phyloP scores from a whole-genome alignment of 2,888 invertebrate genomes.

The Oligia latruncula region DNA sequence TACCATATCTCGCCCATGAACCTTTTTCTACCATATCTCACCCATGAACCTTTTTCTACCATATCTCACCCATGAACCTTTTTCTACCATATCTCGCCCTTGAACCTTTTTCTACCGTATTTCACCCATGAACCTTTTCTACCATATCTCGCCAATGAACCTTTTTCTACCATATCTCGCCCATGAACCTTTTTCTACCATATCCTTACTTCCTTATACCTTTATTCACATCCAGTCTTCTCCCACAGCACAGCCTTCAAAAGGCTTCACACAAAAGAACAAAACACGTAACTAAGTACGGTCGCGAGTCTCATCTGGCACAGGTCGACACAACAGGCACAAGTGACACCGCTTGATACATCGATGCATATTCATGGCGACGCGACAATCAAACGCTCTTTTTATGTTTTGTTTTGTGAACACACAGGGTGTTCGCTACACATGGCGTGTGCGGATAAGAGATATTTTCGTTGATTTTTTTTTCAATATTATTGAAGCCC shows the following conservation, averaged over 20 bases:
- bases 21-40: background rate
- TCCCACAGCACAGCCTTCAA: background rate
- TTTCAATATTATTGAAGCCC: rapidly evolving
- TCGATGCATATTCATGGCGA: constrained; percentile 81
- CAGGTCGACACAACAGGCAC: constrained; percentile 44
- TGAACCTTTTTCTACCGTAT: background rate
- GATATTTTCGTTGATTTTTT: background rate
- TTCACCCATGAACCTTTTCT: no score
- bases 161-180: background rate
- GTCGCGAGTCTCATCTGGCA: constrained; percentile 50
- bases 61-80: background rate
- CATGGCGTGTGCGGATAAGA: constrained; percentile 40
- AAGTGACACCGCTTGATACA: constrained; percentile 72
- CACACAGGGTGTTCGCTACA: constrained; percentile 46
- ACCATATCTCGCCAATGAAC: background rate
- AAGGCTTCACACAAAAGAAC: constrained; percentile 15
- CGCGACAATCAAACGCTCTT: constrained; percentile 77
- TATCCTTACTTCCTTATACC: no score
- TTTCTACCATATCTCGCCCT: background rate
- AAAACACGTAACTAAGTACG: constrained; percentile 37
- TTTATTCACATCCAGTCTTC: background rate
- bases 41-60: background rate
- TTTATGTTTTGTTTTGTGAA: constrained; percentile 70
- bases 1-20: no score
- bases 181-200: background rate